These are phyloP conservation scores for Hypotaenidia okinawae DNA, from an alignment of 2,797 vertebrate species.

Conservation along the genomic window DNA sequence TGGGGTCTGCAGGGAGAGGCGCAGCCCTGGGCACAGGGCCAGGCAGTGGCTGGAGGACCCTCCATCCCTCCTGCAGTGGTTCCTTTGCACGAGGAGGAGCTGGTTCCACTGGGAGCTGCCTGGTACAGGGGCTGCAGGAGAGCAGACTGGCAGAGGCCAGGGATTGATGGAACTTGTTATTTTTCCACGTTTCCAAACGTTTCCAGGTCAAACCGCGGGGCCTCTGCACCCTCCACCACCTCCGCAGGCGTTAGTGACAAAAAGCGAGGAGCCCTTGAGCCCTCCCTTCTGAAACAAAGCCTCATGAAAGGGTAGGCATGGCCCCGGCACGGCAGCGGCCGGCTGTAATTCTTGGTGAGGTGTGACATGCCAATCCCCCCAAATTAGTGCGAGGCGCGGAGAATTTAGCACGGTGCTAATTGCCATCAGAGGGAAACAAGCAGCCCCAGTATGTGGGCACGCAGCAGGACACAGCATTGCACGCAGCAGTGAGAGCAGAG, in stretches of 20 bases:
- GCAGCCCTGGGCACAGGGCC: rapidly evolving
- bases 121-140: rapidly evolving
- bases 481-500: not conserved
- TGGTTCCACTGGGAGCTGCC: not conserved
- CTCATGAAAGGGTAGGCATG: conserved; percentile 54
- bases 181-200: rapidly evolving
- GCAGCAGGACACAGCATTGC: conserved; percentile 76
- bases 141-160: not conserved
- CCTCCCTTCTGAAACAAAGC: conserved; percentile 62
- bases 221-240: not conserved
- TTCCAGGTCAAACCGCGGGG: rapidly evolving
- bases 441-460: conserved; percentile 85
- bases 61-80: not conserved
- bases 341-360: conserved; percentile 72
- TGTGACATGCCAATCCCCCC: conserved; percentile 73
- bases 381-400: conserved; percentile 88
- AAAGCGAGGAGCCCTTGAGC: not conserved
- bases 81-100: not conserved
- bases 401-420: conserved; percentile 93
- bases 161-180: rapidly evolving
- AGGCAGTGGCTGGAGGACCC: not conserved
- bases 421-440: conserved; percentile 89
- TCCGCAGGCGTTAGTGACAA: conserved; percentile 14
- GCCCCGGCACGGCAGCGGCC: not conserved
- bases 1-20: not conserved